Percentiles rank a stretch among this genome's conserved stretches.
phyloP scores from a whole-genome alignment of 2,888 invertebrate species.

The Drosophila prostipennis region DNA sequence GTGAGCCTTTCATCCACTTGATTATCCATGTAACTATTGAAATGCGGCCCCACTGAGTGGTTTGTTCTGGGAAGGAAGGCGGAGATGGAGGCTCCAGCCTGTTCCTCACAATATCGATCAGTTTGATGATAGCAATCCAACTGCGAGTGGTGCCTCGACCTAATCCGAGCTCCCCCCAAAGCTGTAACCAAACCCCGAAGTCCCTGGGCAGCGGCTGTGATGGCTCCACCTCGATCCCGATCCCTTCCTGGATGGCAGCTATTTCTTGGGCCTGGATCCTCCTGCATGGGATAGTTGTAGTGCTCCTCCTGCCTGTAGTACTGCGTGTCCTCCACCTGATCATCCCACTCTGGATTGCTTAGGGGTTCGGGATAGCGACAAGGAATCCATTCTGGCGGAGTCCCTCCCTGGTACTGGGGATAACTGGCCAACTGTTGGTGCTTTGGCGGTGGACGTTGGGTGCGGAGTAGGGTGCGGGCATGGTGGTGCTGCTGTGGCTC shows the following conservation, averaged over 20 bases:
- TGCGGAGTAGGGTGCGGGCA: slow-evolving; percentile 8
- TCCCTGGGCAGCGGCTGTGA: slow-evolving; percentile 21
- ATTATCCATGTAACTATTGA: too few relatives aligned
- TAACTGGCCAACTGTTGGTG: neutral
- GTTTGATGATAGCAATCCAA: neutral
- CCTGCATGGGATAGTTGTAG: neutral
- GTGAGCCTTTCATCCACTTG: neutral
- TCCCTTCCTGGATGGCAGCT: neutral
- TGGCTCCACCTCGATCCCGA: neutral
- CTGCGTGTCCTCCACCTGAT: neutral
- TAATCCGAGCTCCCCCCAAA: slow-evolving; percentile 2
- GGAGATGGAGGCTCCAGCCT: too few relatives aligned
- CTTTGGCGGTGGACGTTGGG: neutral
- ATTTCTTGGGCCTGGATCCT: neutral
- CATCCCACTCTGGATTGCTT: neutral
- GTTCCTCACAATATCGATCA: neutral
- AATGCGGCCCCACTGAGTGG: too few relatives aligned
- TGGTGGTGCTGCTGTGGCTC: slow-evolving; percentile 13
- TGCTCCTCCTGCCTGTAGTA: too few relatives aligned
- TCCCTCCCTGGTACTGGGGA: neutral
- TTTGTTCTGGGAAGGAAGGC: too few relatives aligned
- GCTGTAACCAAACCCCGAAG: slow-evolving; percentile 22
- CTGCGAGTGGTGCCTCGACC: neutral
- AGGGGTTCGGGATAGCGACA: neutral
- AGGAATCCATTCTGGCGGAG: neutral